Evolutionary conservation across 2,888 invertebrate genomes (phyloP), one percentile per base, ranked within the genome.

Genomic region (Liodrosophila aerea): DNA sequence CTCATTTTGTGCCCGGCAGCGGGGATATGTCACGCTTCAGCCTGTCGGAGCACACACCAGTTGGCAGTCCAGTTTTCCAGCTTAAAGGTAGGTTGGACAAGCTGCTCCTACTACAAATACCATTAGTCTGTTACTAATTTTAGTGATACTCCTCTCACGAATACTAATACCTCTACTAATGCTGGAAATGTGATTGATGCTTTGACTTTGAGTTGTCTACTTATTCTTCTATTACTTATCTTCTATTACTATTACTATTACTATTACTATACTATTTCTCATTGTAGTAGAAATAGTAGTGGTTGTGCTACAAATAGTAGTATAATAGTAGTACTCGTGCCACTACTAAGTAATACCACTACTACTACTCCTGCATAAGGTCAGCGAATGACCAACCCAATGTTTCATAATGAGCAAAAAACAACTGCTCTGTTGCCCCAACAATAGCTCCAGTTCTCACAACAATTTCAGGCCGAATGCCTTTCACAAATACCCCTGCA

Each of bases 21-120:
- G 95, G 95, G 1, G 95, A 96, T 86, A 95, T 96, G 94, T 92
- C 94, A 1, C 92, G 93, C 61, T 93, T 96, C 84, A 93, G 93
- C 54, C 88, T 96, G 8, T 92, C 93, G 7, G 96, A 95, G 88
- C 93, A 95, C 74, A 94, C 95, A 1, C 92, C 92, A 31, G 93
- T 94, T 8, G 95, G 95, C 30, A 93, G 94, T 56, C 94, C 94
- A 0, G 93, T 95, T 1, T 95, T 95, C 89, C 94, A 94, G 73
- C 91, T 95, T 33, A 93, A 93, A 91, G 95, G 94, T 91, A 91
- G 91, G 84, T 81, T 22, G 22, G 5, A 5, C 22, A 2, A 22
- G 22, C 5, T 5, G 22, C 2, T 22, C 3, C 22, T 22, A 22
- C 22, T 22, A 22, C n/a, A 33, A 43, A 37, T 37, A 31, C 44